phyloP scores from a whole-genome alignment of 2,888 invertebrate species.

The Ormyrus nitidulus region DNA sequence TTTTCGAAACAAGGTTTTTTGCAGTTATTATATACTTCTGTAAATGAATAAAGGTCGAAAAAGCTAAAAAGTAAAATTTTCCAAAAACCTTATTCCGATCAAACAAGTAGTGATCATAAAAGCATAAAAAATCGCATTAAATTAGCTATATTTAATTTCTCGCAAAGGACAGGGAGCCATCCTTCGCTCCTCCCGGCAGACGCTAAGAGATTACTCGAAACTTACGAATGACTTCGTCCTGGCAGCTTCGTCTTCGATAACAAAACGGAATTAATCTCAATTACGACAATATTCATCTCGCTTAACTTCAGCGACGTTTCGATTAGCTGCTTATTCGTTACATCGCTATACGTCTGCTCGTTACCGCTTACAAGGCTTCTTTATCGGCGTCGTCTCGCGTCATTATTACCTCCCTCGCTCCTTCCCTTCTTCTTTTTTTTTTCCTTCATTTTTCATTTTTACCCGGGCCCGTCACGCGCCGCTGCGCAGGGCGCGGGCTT shows the following conservation, averaged over 20 bases:
- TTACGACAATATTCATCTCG: background rate
- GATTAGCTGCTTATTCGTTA: conserved; percentile 30
- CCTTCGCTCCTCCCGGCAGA: no score
- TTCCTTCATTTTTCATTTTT: conserved; percentile 44
- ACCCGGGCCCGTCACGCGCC: conserved; percentile 48
- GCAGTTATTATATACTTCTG: no score
- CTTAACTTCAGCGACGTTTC: background rate
- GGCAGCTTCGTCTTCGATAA: background rate
- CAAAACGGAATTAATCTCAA: background rate
- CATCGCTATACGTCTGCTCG: no score
- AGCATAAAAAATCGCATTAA: no score
- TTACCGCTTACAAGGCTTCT: background rate
- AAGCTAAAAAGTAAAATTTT: no score
- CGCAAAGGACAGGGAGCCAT: no score
- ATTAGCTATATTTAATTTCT: no score
- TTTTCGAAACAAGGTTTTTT: no score
- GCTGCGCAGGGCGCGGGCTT: conserved; percentile 20
- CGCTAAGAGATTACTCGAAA: no score
- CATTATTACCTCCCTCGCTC: conserved; percentile 20
- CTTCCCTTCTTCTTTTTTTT: background rate
- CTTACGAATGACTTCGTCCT: background rate
- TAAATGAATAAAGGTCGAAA: no score
- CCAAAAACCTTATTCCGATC: no score
- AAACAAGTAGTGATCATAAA: no score
- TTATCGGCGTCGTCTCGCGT: conserved; percentile 10